Percentiles rank a stretch among this genome's conserved stretches.
Conservation (phyloP, 2,113 vertebrate genomes). For the Apodemus speciosus region DNA sequence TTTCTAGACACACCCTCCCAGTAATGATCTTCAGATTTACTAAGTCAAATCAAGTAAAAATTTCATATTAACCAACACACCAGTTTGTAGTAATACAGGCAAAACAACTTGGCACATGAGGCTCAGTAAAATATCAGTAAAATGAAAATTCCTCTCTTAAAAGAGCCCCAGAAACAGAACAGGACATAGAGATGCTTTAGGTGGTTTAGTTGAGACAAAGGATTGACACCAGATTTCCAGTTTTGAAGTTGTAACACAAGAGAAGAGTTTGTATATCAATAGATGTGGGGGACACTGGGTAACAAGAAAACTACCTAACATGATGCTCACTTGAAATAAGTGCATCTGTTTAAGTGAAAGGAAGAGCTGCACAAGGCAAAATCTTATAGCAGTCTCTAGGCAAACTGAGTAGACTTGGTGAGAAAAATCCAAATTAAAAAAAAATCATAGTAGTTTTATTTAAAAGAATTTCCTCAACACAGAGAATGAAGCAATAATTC, state of each 20-base stretch:
- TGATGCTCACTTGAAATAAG: not conserved
- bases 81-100: not conserved
- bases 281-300: not conserved
- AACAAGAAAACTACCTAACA: not conserved
- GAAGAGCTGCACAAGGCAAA: not conserved
- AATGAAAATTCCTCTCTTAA: not conserved
- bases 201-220: not conserved
- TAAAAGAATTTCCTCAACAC: not conserved
- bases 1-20: not conserved
- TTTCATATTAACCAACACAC: not conserved
- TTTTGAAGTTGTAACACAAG: not conserved
- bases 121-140: not conserved
- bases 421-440: not conserved
- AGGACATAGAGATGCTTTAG: not conserved
- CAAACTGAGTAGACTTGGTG: not conserved
- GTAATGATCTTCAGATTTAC: not conserved
- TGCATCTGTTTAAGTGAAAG: conserved; percentile 9
- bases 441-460: not conserved
- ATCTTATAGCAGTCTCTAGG: not conserved
- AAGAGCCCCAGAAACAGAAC: not conserved
- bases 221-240: not conserved
- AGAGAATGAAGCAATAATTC: conserved; percentile 17
- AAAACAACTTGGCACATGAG: not conserved
- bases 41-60: not conserved
- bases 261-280: not conserved